Conservation (phyloP, 2,888 invertebrate genomes). For the Tribolium freemani region DNA sequence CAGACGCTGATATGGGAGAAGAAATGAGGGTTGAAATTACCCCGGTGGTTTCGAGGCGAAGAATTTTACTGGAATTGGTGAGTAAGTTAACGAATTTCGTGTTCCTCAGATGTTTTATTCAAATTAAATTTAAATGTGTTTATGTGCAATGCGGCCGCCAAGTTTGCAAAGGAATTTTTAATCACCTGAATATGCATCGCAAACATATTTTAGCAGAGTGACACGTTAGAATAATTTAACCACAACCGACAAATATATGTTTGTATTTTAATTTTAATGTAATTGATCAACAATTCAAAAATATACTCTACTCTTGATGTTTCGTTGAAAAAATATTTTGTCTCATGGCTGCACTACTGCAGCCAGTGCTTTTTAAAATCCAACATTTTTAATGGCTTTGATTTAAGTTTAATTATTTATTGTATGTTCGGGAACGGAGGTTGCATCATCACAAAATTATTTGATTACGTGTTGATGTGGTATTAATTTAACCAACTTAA, state of each 20-base stretch:
- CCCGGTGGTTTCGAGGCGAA: slow-evolving; percentile 50
- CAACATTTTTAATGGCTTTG: too few relatives aligned
- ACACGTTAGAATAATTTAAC: slow-evolving; percentile 8
- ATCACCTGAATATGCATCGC: slow-evolving; percentile 35
- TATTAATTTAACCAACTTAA: not conserved
- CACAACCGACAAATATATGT: not conserved
- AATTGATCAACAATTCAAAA: too few relatives aligned
- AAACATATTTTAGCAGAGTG: slow-evolving; percentile 26
- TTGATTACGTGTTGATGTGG: not conserved
- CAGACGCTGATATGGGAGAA: slow-evolving; percentile 22
- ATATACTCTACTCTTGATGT: too few relatives aligned
- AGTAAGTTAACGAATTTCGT: slow-evolving; percentile 53
- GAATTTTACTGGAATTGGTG: slow-evolving; percentile 49
- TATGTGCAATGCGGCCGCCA: slow-evolving; percentile 28
- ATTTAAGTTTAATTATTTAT: too few relatives aligned
- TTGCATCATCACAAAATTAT: not conserved
- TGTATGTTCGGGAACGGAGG: not conserved
- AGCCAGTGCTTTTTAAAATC: too few relatives aligned
- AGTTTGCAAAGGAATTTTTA: slow-evolving; percentile 38
- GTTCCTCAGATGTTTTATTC: slow-evolving; percentile 57
- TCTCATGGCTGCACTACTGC: too few relatives aligned
- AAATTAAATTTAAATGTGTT: slow-evolving; percentile 49
- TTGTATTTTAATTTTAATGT: too few relatives aligned
- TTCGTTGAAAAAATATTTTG: too few relatives aligned
- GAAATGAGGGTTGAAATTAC: slow-evolving; percentile 49